Evolutionary conservation across 2,888 invertebrate genomes (phyloP).

Genomic region (Anoplius nigerrimus): DNA sequence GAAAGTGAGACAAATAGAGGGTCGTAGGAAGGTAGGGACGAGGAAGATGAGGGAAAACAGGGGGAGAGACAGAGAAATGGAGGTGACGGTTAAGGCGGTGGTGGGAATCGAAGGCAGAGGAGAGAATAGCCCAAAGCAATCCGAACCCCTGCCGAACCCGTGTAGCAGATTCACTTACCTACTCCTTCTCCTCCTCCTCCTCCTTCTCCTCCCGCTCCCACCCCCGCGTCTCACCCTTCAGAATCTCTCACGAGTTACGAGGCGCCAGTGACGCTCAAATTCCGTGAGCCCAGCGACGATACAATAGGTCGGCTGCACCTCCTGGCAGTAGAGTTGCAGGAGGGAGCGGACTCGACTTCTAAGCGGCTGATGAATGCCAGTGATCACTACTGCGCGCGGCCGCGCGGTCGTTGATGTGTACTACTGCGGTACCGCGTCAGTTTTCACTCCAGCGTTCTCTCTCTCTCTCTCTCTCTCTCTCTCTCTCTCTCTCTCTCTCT

Average conservation of each 20-base stretch:
- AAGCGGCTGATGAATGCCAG: too few relatives aligned
- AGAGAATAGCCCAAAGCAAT: slow-evolving; percentile 65
- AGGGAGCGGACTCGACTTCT: too few relatives aligned
- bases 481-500: slow-evolving; percentile 18
- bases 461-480: slow-evolving; percentile 14
- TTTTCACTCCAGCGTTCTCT: too few relatives aligned
- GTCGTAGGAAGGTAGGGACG: too few relatives aligned
- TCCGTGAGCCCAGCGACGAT: neutral
- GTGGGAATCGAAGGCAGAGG: neutral
- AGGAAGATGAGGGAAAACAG: slow-evolving; percentile 13
- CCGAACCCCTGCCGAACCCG: slow-evolving; percentile 63
- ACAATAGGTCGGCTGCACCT: too few relatives aligned
- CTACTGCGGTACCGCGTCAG: too few relatives aligned
- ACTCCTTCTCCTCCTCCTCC: slow-evolving; percentile 47
- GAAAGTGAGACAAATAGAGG: too few relatives aligned
- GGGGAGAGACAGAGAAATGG: slow-evolving; percentile 14
- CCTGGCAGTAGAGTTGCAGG: too few relatives aligned
- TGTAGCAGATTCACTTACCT: slow-evolving; percentile 68
- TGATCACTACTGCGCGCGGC: too few relatives aligned
- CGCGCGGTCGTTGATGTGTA: too few relatives aligned
- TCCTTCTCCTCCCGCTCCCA: slow-evolving; percentile 18
- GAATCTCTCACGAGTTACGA: slow-evolving; percentile 47
- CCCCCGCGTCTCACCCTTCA: slow-evolving; percentile 17
- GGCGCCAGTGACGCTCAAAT: slow-evolving; percentile 50
- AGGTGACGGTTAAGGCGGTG: slow-evolving; percentile 1